Percentiles rank a stretch among this genome's conserved stretches.
Conservation (phyloP, 1,140 invertebrate species). For the Eupristina koningsbergeri region DNA sequence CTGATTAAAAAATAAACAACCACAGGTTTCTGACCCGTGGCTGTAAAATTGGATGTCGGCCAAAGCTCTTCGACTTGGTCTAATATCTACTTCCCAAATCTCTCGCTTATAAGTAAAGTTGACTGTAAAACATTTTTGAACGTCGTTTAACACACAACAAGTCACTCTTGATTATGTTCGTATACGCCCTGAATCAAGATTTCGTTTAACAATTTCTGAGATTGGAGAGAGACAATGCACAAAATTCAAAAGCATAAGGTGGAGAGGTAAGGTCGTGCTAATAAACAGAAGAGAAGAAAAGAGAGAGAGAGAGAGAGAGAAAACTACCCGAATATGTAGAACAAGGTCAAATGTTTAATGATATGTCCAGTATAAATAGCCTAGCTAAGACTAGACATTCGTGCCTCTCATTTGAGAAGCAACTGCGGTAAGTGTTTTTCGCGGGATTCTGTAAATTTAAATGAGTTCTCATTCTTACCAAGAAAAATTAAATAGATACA, state of each 20-base stretch:
- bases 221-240: not conserved
- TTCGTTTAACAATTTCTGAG: not conserved
- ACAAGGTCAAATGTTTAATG: slow-evolving; percentile 51
- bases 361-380: slow-evolving; percentile 52
- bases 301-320: slow-evolving; percentile 8
- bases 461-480: not conserved
- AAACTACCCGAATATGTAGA: slow-evolving; percentile 9
- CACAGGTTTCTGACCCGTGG: slow-evolving; percentile 24
- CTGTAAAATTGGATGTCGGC: slow-evolving; percentile 14
- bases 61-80: not conserved
- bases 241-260: not conserved
- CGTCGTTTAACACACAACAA: not conserved
- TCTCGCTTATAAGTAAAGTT: not conserved
- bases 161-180: not conserved
- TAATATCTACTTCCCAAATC: not conserved
- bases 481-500: not conserved
- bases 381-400: slow-evolving; percentile 15
- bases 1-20: slow-evolving; percentile 34
- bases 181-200: not conserved
- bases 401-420: not conserved
- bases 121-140: not conserved
- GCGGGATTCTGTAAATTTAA: not conserved
- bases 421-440: not conserved
- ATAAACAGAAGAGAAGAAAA: not conserved
- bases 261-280: not conserved